Evolutionary conservation across 2,113 vertebrate genomes (phyloP).

Genomic region (Benitochromis conjunctus): DNA sequence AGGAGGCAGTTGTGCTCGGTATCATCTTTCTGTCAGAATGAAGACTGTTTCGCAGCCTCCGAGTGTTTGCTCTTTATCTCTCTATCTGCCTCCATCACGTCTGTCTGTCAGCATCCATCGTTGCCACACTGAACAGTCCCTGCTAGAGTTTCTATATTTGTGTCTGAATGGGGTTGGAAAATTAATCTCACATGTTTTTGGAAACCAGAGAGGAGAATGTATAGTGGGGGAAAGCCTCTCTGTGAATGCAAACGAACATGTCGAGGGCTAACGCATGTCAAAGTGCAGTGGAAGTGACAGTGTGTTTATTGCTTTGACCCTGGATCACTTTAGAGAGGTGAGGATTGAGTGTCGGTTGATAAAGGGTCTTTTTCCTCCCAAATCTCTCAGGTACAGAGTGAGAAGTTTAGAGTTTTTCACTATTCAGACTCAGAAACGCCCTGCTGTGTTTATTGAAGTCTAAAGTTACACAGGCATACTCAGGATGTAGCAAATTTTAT

Average conservation of each 20-base stretch:
- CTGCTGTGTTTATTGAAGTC: not conserved
- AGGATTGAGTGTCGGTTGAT: constrained; percentile 21
- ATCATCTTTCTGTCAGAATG: not conserved
- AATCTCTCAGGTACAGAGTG: constrained; percentile 10
- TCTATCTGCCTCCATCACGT: not conserved
- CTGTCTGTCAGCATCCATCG: constrained; percentile 1
- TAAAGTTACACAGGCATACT: not conserved
- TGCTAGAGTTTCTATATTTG: constrained; percentile 19
- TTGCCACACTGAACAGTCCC: not conserved
- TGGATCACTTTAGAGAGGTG: constrained; percentile 13
- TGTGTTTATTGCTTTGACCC: constrained; percentile 50
- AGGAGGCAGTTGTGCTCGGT: not conserved
- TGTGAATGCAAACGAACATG: constrained; percentile 12
- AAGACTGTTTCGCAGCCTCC: not conserved
- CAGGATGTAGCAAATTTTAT: not conserved
- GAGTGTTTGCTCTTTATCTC: constrained; percentile 11
- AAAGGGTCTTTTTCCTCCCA: constrained; percentile 22
- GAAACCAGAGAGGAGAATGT: not conserved
- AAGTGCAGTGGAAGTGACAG: constrained; percentile 42
- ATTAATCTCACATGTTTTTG: constrained; percentile 37
- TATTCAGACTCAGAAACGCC: not conserved
- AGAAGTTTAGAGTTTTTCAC: not conserved
- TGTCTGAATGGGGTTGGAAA: constrained; percentile 9
- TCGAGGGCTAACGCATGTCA: constrained; percentile 7
- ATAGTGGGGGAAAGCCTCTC: not conserved